Base-by-base conservation (phyloP, 2,888 invertebrate genomes). In the Bellardia pandia region DNA sequence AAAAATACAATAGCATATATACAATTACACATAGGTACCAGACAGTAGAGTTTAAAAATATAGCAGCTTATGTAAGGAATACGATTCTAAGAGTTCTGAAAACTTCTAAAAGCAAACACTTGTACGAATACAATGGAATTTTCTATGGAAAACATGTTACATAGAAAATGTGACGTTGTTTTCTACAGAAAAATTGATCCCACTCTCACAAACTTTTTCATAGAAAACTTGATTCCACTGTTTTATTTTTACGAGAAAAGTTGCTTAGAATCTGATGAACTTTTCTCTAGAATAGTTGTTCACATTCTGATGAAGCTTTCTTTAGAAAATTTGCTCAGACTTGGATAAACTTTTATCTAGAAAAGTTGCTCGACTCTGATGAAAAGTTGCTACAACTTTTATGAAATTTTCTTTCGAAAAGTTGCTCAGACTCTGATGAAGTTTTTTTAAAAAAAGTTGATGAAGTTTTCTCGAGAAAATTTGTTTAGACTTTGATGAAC, bases 1-100 rank as follows among this genome's bases (percentile, higher is more conserved):
- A 33, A 16, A 58, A 74, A 60, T 66, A 83, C 64, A 79, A 86
- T 76, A 64, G 72, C 83, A 53, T 76, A 80, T 80, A 68, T 72
- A 77, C 68, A 78, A 84, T 68, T 45, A 58, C 69, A 64, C 42
- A 83, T 60, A 83, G 75, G 48, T 83, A 82, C 66, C 74, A 11
- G 23, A 71, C 83, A 83, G 77, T 40, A 30, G 71, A 45, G 83
- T 11, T 23, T 0, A 64, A 45, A 83, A 77, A 30, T 56, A 53
- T 77, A 64, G 83, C 23, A 23, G 23, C 23, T 23, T 23, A 23
- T 23, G 23, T 23, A 23, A 23, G 23, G 23, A 23, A 23, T 23
- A 23, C 23, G 23, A 23, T 23, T 23, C 23, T 23, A 23, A 23
- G 23, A 23, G 23, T 23, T 23, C 23, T 23, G 23, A 23, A 23